Percentiles rank a stretch among this genome's conserved stretches.
These are phyloP conservation scores for Nomada flava DNA, from an alignment of 2,888 invertebrate genomes.

Conservation along the genomic window DNA sequence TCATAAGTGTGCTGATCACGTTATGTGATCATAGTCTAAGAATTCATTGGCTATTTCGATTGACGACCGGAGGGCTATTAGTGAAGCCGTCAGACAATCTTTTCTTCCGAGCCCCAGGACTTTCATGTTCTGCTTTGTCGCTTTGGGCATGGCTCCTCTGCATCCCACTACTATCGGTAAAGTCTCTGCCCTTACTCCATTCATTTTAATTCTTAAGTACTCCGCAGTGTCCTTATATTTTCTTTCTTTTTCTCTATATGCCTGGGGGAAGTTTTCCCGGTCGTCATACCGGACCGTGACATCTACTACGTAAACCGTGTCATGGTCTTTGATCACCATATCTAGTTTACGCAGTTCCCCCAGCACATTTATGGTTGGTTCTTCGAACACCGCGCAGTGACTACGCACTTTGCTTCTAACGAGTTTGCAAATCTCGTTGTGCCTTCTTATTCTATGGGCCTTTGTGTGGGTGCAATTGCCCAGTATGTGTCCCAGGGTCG, in stretches of 20 bases:
- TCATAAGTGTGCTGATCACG: no score
- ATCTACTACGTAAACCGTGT: conserved; percentile 10
- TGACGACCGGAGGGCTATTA: no score
- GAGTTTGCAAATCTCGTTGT: no score
- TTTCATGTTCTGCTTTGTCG: neutral
- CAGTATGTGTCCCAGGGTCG: no score
- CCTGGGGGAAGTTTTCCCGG: neutral
- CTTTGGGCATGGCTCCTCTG: neutral
- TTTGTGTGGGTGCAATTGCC: no score
- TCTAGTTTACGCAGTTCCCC: no score
- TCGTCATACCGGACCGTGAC: conserved; percentile 22
- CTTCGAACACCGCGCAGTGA: no score
- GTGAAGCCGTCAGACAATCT: no score
- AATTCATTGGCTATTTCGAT: neutral
- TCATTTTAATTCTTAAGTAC: fast-evolving
- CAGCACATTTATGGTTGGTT: no score
- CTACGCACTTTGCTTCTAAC: no score
- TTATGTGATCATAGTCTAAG: neutral
- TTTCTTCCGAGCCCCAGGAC: neutral
- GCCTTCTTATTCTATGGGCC: no score
- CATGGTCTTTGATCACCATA: neutral
- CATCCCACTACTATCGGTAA: neutral
- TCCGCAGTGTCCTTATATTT: neutral
- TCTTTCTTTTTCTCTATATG: neutral
- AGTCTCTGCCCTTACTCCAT: neutral